Conservation (phyloP, 2,797 vertebrate genomes). For the Aulostomus chinensis region DNA sequence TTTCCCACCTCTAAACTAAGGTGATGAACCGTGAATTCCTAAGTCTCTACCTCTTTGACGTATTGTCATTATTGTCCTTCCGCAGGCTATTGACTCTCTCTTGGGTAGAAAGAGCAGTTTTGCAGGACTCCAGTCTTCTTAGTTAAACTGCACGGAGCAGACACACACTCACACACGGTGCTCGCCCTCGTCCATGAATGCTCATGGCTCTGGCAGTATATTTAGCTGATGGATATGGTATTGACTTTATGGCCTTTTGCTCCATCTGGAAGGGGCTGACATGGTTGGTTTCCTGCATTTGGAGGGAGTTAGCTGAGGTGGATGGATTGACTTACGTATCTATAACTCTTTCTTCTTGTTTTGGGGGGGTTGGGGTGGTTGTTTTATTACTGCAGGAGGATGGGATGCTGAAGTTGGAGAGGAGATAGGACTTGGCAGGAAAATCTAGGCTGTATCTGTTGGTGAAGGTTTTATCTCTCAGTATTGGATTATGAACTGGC, state of each 20-base stretch:
- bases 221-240: constrained; percentile 72
- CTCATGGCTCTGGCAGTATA: constrained; percentile 57
- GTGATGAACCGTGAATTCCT: constrained; percentile 45
- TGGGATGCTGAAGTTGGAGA: constrained; percentile 43
- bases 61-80: constrained; percentile 22
- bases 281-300: constrained; percentile 65
- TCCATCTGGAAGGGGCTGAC: constrained; percentile 65
- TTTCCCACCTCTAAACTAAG: constrained; percentile 5
- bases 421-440: constrained; percentile 9
- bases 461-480: not conserved
- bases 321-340: constrained; percentile 65
- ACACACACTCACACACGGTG: constrained; percentile 16
- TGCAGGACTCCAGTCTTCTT: constrained; percentile 28
- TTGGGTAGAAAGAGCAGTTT: constrained; percentile 4
- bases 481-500: not conserved
- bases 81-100: constrained; percentile 17
- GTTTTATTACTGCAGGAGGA: constrained; percentile 42
- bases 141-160: constrained; percentile 3
- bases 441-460: constrained; percentile 12
- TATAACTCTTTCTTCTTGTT: constrained; percentile 65
- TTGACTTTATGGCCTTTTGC: constrained; percentile 72
- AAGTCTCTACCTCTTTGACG: constrained; percentile 2
- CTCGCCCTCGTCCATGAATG: constrained; percentile 50
- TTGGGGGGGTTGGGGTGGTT: constrained; percentile 24
- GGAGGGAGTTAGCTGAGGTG: constrained; percentile 47